Evolutionary conservation across 2,888 invertebrate species (phyloP).

Genomic region (Eupeodes luniger): DNA sequence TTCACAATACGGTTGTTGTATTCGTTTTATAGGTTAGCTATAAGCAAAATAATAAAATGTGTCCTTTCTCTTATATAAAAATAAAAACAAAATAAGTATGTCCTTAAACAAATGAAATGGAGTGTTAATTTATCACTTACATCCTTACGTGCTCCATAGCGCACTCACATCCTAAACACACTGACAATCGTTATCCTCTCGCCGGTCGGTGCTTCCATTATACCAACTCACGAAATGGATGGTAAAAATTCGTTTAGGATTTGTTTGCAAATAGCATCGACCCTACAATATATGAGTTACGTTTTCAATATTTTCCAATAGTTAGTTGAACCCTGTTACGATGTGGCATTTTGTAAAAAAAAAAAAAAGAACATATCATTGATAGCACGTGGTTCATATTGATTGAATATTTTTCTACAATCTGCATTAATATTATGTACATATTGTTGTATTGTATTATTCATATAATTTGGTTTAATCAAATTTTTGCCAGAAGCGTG

Average conservation of each 20-base stretch:
- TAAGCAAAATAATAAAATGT: no score
- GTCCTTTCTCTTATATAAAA: background rate
- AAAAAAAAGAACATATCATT: constrained; percentile 29
- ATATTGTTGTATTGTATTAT: background rate
- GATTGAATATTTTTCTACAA: constrained; percentile 25
- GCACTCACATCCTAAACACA: constrained; percentile 19
- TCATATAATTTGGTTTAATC: constrained; percentile 6
- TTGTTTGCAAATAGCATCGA: constrained; percentile 23
- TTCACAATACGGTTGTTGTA: no score
- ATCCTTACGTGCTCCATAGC: constrained; percentile 20
- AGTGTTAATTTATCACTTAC: constrained; percentile 29
- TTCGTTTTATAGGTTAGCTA: no score
- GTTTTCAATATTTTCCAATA: constrained; percentile 41
- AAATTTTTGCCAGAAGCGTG: background rate
- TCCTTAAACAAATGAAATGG: background rate
- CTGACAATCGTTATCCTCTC: constrained; percentile 26
- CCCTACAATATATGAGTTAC: constrained; percentile 5
- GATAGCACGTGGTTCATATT: constrained; percentile 45
- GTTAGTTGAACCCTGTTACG: constrained; percentile 27
- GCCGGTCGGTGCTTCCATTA: background rate
- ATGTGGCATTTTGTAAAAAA: background rate
- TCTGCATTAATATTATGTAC: no score
- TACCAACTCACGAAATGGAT: constrained; percentile 11
- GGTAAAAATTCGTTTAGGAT: constrained; percentile 17
- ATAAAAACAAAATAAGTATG: background rate